A percentile compares a stretch with the other conserved stretches of the same genome.
Evolutionary conservation across 2,113 vertebrate species (phyloP).

Genomic region (Dolichallabes microphthalmus): DNA sequence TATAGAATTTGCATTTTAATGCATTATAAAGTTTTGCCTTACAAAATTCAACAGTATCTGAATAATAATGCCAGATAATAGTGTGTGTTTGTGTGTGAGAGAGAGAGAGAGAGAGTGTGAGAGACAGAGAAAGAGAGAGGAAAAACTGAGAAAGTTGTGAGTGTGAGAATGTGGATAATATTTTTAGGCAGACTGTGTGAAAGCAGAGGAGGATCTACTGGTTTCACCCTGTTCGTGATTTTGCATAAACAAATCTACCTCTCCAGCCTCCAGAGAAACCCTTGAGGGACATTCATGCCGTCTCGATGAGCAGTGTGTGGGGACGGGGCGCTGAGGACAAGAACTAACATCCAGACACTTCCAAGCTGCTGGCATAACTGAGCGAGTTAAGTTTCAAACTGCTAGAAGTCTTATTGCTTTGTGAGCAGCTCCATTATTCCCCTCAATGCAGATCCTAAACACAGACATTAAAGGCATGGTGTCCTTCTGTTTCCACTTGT

Average conservation of each 20-base stretch:
- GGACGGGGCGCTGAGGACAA: not conserved
- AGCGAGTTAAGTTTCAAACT: not conserved
- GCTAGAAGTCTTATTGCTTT: not conserved
- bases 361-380: not conserved
- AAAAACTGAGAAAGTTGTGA: no score
- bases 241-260: conserved; percentile 46
- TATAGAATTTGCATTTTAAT: not conserved
- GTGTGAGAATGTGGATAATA: not conserved
- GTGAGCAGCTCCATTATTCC: not conserved
- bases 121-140: no score
- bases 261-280: conserved; percentile 6
- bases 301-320: not conserved
- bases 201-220: conserved; percentile 36
- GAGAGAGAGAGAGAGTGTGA: not conserved
- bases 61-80: not conserved
- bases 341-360: conserved; percentile 3
- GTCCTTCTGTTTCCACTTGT: not conserved
- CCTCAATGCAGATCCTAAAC: not conserved
- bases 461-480: not conserved
- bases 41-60: not conserved
- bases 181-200: conserved; percentile 7
- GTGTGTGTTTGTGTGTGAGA: not conserved
- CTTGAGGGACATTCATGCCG: not conserved
- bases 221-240: not conserved
- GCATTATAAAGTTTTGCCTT: not conserved